Percentiles rank a stretch among this genome's conserved stretches.
phyloP scores from a whole-genome alignment of 92 coral and sea anemone genomes.

The Epizoanthus stellaris region DNA sequence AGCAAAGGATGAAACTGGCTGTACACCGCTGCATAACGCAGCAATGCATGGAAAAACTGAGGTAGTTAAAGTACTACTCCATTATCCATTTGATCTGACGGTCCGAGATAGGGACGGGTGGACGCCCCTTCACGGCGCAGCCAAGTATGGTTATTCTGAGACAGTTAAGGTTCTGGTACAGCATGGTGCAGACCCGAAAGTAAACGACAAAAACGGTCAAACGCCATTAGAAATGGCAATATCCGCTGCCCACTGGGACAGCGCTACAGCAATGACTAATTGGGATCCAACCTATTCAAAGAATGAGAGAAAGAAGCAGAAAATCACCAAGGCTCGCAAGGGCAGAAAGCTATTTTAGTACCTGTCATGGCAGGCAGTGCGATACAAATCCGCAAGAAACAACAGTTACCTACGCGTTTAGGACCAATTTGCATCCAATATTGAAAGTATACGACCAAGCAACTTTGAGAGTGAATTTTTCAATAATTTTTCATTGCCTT shows the following conservation, averaged over 20 bases:
- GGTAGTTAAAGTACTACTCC: constrained; percentile 12
- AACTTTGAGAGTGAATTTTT: too few relatives aligned
- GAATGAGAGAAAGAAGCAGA: constrained; percentile 39
- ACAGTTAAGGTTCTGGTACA: constrained; percentile 6
- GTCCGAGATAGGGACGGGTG: constrained; percentile 28
- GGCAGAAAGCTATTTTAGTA: neutral
- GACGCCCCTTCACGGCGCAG: constrained; percentile 35
- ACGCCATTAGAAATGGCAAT: constrained; percentile 38
- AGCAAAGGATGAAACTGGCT: constrained; percentile 25
- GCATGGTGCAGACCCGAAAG: constrained; percentile 38
- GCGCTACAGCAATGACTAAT: constrained; percentile 34
- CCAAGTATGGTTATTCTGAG: constrained; percentile 31
- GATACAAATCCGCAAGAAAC: too few relatives aligned
- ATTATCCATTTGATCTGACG: constrained; percentile 28
- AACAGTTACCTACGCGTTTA: too few relatives aligned
- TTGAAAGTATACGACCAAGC: too few relatives aligned
- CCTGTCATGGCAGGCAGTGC: neutral
- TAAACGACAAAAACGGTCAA: constrained; percentile 23
- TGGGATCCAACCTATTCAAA: constrained; percentile 43
- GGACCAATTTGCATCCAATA: too few relatives aligned
- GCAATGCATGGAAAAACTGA: constrained; percentile 37
- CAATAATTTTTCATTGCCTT: too few relatives aligned
- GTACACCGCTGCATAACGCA: constrained; percentile 30
- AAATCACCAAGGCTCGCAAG: neutral
- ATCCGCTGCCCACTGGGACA: constrained; percentile 34